Base-by-base conservation (phyloP, 37 sponge, comb jelly and placozoan species). In the Eunapius fragilis region DNA sequence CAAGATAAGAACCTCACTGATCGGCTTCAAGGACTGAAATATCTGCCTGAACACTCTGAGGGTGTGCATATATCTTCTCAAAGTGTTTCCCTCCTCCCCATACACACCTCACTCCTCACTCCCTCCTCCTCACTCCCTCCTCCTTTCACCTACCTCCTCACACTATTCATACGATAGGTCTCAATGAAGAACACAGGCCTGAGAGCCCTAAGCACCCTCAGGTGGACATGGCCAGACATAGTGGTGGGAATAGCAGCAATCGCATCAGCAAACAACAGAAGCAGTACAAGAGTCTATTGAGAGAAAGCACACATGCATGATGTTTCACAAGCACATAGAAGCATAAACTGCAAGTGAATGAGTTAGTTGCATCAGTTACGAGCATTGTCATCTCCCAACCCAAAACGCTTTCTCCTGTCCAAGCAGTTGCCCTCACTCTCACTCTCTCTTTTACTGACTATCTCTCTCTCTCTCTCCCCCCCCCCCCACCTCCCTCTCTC, bases 141-240 rank as follows among this genome's bases (percentile, higher is more conserved):
- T 58, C 68, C 35, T 41, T 23, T 12, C 3, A 67, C 77, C 38
- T 6, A 95, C 95, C 96, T 93, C 41, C 96, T 75, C 0, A 93
- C 92, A 36, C 94, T 89, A 24, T 17, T 25, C 82, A 91, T 88
- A 76, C 87, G 75, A 70, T 88, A 86, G 37, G 84, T 90, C 74
- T 96, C 96, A 10, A 93, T 35, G 37, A 96, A 70, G 80, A 93
- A 91, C 45, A 93, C 27, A 17, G 96, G 96, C 22, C 96, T 77
- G 50, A 96, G 89, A 0, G 86, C 70, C 27, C 96, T 77, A 14
- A 82, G 83, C 32, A 93, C 84, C 10, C 96, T 79, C 6, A 96
- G 0, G 84, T 96, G 96, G 22, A n/a, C 70, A 31, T 80, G n/a
- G 31, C 78, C 68, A 11, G 81, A 70, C 9, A 85, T 30, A 9